A percentile compares a stretch with the other conserved stretches of the same genome.
Evolutionary conservation across 2,113 vertebrate genomes (phyloP).

Genomic region (Harpagus bidentatus): DNA sequence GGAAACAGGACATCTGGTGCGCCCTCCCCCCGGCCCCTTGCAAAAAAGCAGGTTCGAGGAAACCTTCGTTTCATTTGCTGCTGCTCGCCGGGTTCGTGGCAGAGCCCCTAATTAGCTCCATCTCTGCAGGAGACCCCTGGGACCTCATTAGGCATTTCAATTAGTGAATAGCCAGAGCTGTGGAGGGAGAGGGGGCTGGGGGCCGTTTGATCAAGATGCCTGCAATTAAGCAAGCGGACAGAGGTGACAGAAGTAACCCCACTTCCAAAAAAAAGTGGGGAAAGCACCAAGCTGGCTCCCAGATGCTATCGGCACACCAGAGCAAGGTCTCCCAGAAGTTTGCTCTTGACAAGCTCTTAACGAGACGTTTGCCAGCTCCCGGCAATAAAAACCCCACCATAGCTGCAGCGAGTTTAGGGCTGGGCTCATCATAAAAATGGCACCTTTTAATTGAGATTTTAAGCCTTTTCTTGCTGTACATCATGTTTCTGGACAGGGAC

Average conservation of each 20-base stretch:
- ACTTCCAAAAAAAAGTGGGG: background rate
- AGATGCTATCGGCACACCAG: background rate
- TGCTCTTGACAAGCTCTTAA: background rate
- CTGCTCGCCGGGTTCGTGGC: background rate
- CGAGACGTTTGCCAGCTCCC: background rate
- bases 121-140: conserved; percentile 44
- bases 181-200: background rate
- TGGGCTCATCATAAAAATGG: background rate
- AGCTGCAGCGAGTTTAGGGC: background rate
- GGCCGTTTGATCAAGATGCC: background rate
- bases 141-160: conserved; percentile 65
- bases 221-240: background rate
- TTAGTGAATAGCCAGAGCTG: conserved; percentile 4
- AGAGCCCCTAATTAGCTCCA: conserved; percentile 53
- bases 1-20: conserved; percentile 38
- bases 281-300: background rate
- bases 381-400: background rate
- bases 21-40: background rate
- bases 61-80: background rate
- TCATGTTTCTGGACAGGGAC: background rate
- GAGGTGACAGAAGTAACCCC: background rate
- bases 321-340: background rate
- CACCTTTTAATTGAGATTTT: background rate
- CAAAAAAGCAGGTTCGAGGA: background rate
- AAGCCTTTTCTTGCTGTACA: background rate